Evolutionary conservation across 2,113 vertebrate genomes (phyloP).

Genomic region (Strix uralensis): DNA sequence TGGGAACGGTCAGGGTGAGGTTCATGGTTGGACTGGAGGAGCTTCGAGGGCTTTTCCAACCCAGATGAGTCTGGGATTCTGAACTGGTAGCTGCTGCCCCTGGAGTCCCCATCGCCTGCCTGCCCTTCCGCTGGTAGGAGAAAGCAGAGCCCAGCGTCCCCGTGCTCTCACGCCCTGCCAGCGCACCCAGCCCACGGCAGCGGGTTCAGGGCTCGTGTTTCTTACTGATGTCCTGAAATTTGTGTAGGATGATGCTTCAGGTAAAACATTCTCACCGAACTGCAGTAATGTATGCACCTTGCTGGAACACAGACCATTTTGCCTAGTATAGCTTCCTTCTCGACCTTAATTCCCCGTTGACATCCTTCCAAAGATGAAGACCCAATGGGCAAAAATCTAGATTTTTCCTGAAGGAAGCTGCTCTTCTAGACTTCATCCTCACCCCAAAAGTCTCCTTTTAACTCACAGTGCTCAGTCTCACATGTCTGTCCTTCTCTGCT

Average conservation of each 20-base stretch:
- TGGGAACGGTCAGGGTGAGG: too few species aligned
- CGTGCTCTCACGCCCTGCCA: rapidly evolving
- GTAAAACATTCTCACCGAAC: background rate
- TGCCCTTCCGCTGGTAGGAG: background rate
- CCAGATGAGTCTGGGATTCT: too few species aligned
- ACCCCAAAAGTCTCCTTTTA: background rate
- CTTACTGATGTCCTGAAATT: background rate
- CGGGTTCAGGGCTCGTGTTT: rapidly evolving
- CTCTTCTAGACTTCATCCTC: background rate
- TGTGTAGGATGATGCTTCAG: background rate
- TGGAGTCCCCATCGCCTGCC: background rate
- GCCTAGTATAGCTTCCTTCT: background rate
- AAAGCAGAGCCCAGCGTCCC: background rate
- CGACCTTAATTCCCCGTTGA: background rate
- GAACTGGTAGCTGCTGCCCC: background rate
- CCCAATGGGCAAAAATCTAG: background rate
- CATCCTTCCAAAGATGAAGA: background rate
- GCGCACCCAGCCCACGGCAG: background rate
- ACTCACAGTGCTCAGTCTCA: background rate
- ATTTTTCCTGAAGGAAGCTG: background rate
- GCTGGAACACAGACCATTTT: background rate
- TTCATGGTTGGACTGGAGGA: too few species aligned
- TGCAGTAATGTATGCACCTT: background rate
- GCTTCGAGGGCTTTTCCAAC: too few species aligned
- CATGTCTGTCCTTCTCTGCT: background rate